A percentile compares a stretch with the other conserved stretches of the same genome.
phyloP scores from a whole-genome alignment of 1,140 invertebrate genomes.

The Drosophila subobscura region DNA sequence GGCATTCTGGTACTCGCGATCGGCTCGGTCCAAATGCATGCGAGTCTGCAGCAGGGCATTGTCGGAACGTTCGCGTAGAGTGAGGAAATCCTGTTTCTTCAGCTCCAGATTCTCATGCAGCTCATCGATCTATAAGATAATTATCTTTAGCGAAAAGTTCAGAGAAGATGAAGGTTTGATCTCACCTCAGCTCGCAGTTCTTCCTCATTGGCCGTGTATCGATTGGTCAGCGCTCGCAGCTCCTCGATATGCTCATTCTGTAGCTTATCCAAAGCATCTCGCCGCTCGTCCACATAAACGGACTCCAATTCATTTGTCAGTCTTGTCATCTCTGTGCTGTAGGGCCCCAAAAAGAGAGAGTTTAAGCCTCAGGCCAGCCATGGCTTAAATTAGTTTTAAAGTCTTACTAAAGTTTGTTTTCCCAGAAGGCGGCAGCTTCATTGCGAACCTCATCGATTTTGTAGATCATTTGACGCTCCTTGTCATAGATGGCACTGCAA shows the following conservation, averaged over 20 bases:
- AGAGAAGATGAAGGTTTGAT: too few species aligned
- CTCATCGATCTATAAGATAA: slow-evolving; percentile 84
- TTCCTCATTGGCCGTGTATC: slow-evolving; percentile 85
- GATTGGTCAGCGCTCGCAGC: slow-evolving; percentile 84
- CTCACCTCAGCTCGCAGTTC: slow-evolving; percentile 85
- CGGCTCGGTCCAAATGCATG: slow-evolving; percentile 82
- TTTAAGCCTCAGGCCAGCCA: too few species aligned
- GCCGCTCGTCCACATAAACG: slow-evolving; percentile 86
- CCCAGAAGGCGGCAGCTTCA: slow-evolving; percentile 85
- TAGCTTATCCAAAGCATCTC: slow-evolving; percentile 85
- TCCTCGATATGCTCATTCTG: slow-evolving; percentile 84
- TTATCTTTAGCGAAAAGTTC: neutral
- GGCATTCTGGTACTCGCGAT: slow-evolving; percentile 85
- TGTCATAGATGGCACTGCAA: slow-evolving; percentile 84
- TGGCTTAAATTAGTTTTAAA: too few species aligned
- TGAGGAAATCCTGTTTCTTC: slow-evolving; percentile 84
- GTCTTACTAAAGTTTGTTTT: slow-evolving; percentile 85
- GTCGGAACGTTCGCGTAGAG: slow-evolving; percentile 75
- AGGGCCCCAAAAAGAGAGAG: slow-evolving; percentile 15
- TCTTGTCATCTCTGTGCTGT: slow-evolving; percentile 84
- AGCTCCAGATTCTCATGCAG: slow-evolving; percentile 85
- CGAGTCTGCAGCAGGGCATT: slow-evolving; percentile 76
- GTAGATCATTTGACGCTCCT: slow-evolving; percentile 85
- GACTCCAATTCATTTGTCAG: slow-evolving; percentile 86
- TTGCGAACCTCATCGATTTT: slow-evolving; percentile 85